These are phyloP conservation scores for Albula glossodonta DNA, from an alignment of 2,113 vertebrate species.

Conservation along the genomic window DNA sequence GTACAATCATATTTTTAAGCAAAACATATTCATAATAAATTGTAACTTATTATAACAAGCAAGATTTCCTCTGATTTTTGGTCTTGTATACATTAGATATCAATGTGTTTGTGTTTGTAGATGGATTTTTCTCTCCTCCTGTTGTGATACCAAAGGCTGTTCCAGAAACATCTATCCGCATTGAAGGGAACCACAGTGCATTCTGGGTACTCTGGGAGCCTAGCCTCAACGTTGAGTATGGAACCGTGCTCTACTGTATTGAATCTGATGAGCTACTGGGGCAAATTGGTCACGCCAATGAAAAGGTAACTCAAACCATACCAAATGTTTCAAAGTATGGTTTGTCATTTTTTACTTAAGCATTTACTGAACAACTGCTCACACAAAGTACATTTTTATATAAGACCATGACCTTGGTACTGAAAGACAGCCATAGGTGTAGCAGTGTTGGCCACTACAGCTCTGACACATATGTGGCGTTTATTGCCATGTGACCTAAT, in stretches of 20 bases:
- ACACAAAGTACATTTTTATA: no score
- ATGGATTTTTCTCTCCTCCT: constrained; percentile 53
- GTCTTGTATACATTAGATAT: neutral
- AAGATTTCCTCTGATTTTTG: no score
- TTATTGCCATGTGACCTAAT: neutral
- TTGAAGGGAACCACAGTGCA: constrained; percentile 59
- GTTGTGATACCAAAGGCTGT: constrained; percentile 68
- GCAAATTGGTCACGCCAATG: neutral
- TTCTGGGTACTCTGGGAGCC: constrained; percentile 65
- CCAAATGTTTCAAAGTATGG: neutral
- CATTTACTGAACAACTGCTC: no score
- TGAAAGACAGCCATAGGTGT: no score
- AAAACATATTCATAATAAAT: no score
- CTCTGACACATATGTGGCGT: no score
- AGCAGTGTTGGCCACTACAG: no score
- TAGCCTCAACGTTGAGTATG: constrained; percentile 63
- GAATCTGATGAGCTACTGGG: constrained; percentile 49
- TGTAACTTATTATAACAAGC: no score
- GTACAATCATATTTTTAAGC: no score
- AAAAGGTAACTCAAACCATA: constrained; percentile 9
- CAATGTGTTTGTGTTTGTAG: constrained; percentile 19
- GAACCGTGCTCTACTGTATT: constrained; percentile 67
- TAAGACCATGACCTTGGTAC: no score
- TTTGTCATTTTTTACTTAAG: neutral
- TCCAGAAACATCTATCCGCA: constrained; percentile 61